These are phyloP conservation scores for Halictus ligatus DNA, from an alignment of 2,888 invertebrate genomes.

Conservation along the genomic window DNA sequence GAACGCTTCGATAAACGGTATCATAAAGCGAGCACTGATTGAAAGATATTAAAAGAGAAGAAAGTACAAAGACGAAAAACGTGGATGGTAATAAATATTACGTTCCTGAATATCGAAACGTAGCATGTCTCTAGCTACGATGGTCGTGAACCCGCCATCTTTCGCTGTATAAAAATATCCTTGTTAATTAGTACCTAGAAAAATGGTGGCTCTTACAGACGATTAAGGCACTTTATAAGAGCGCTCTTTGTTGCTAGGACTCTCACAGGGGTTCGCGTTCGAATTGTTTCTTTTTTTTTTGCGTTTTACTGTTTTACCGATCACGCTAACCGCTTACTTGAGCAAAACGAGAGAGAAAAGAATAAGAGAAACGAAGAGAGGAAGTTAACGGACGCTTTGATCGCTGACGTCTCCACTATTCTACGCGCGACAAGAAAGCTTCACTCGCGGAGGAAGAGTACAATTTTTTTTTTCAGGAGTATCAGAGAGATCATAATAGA, in stretches of 20 bases:
- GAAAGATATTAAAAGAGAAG: constrained; percentile 42
- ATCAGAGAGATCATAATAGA: constrained; percentile 49
- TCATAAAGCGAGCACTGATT: constrained; percentile 55
- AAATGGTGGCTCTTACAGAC: constrained; percentile 38
- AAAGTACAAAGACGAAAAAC: constrained; percentile 47
- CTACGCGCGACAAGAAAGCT: constrained; percentile 56
- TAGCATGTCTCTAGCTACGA: constrained; percentile 58
- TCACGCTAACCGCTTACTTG: constrained; percentile 62
- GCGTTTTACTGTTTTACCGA: constrained; percentile 39
- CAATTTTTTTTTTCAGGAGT: constrained; percentile 40
- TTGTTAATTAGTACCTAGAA: constrained; percentile 63
- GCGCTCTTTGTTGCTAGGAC: constrained; percentile 41
- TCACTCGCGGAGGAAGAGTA: constrained; percentile 33
- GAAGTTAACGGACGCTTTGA: constrained; percentile 48
- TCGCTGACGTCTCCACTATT: constrained; percentile 52
- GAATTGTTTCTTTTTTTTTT: constrained; percentile 28
- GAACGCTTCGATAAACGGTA: constrained; percentile 47
- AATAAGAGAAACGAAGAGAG: neutral
- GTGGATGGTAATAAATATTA: constrained; percentile 71
- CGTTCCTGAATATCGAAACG: constrained; percentile 42
- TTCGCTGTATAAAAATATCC: constrained; percentile 62
- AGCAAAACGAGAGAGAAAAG: constrained; percentile 54
- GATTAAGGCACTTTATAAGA: constrained; percentile 42
- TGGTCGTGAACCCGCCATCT: constrained; percentile 47
- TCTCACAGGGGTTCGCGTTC: constrained; percentile 38